A percentile compares a stretch with the other conserved stretches of the same genome.
Evolutionary conservation across 2,888 invertebrate species (phyloP).

Genomic region (Lochmaea capreae): DNA sequence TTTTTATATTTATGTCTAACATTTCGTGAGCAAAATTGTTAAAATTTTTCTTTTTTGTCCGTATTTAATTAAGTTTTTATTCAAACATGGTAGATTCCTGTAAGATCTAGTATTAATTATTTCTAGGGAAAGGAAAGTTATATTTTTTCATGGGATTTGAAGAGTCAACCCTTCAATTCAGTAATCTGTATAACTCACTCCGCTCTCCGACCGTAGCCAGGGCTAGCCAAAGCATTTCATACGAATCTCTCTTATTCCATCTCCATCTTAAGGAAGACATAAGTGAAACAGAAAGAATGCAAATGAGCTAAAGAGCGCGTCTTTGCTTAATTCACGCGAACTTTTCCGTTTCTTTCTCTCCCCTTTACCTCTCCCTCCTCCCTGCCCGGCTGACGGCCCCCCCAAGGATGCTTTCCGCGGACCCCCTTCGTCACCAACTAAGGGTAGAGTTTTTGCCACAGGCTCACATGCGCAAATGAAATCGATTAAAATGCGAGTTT

Average conservation of each 20-base stretch:
- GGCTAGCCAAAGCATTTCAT: not conserved
- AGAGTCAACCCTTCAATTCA: slow-evolving; percentile 8
- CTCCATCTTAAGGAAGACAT: slow-evolving; percentile 48
- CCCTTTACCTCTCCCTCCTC: slow-evolving; percentile 38
- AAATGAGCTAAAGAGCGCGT: slow-evolving; percentile 65
- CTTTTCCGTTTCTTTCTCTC: slow-evolving; percentile 66
- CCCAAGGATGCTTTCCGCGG: slow-evolving; percentile 50
- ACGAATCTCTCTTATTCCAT: slow-evolving; percentile 26
- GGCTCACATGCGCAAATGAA: slow-evolving; percentile 76
- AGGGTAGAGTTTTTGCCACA: slow-evolving; percentile 68
- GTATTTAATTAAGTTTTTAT: too few relatives aligned
- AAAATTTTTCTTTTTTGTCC: too few relatives aligned
- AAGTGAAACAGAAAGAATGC: slow-evolving; percentile 61
- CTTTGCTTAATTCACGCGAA: slow-evolving; percentile 66
- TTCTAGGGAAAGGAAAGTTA: too few relatives aligned
- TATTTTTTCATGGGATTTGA: not conserved
- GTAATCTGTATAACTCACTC: slow-evolving; percentile 5
- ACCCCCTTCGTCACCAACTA: slow-evolving; percentile 60
- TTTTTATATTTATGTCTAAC: too few relatives aligned
- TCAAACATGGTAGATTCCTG: too few relatives aligned
- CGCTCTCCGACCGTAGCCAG: not conserved
- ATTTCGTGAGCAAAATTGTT: too few relatives aligned
- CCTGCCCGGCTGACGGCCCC: slow-evolving; percentile 45
- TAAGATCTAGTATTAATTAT: too few relatives aligned
- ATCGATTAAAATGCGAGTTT: slow-evolving; percentile 77